Base-by-base conservation (phyloP, 53 echinoderm and acorn worm species). In the Arbacia lixula region DNA sequence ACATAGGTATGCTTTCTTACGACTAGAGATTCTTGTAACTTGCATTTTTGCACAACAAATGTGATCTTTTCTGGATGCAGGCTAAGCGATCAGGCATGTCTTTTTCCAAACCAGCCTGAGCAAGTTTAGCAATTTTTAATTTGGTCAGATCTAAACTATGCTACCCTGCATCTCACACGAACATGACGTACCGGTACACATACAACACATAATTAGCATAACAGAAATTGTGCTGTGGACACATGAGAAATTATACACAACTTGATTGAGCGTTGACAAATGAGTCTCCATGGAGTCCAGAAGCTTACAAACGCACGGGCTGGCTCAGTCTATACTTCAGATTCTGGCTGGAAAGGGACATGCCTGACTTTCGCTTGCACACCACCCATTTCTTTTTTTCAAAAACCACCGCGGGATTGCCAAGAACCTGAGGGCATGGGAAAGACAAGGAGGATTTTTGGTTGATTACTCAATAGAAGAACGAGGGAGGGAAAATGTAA, bases 321-420 rank as follows among this genome's bases (percentile, higher is more conserved):
- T 21, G 38, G 77, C 24, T 58, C 39, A 24, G 77, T 77, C 58
- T 58, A 77, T 36, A 27, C 77, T 36, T 77, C 71, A 71, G 43
- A 71, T 41, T 42, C 71, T 71, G 57, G 30, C 77, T 9, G 77
- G 77, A 77, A 77, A 77, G 77, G 77, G 77, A 77, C 77, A 77
- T 77, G 77, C 77, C 77, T 77, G 77, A 77, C 77, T 57, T 77
- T 77, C 24, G 37, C 74, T 74, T 52, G 56, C 77, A 40, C 76
- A 57, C 27, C 77, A 40, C 39, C 77, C n/a, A n/a, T n/a, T n/a
- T n/a, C n/a, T n/a, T 36, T 58, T 77, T 38, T 34, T 77, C 77
- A 77, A 77, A 37, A 77, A 77, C 77, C 77, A 77, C 77, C 77
- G 35, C 60, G 77, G 77, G 77, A 77, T 36, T 58, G 77, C 77